Conservation (phyloP, 2,113 vertebrate genomes). For the Cinclus mexicanus region DNA sequence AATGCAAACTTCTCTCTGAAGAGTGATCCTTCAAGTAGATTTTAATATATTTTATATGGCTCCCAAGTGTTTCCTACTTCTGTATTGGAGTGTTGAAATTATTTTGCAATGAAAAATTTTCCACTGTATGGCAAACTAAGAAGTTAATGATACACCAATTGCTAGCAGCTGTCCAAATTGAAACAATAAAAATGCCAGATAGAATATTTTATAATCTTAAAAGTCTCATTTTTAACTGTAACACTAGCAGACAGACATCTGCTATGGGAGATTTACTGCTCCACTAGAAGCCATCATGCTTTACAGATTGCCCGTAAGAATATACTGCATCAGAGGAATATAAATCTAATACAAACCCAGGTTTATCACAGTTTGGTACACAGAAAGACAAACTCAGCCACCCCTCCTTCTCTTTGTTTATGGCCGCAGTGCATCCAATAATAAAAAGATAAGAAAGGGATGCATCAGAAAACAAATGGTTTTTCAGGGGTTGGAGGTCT, state of each 20-base stretch:
- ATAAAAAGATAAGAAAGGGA: neutral
- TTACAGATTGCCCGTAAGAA: neutral
- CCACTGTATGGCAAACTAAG: neutral
- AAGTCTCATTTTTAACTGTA: neutral
- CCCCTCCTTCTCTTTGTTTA: neutral
- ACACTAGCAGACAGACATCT: neutral
- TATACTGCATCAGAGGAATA: neutral
- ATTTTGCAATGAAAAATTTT: neutral
- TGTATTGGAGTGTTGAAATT: neutral
- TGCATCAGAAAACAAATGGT: neutral
- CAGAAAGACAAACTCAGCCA: neutral
- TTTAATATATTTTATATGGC: neutral
- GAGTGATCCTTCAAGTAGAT: neutral
- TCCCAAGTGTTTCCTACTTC: slow-evolving; percentile 1
- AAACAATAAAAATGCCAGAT: neutral
- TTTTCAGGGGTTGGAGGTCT: neutral
- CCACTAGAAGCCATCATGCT: neutral
- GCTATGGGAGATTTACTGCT: neutral
- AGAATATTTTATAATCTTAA: neutral
- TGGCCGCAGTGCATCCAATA: neutral
- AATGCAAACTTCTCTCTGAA: neutral
- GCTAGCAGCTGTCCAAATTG: neutral
- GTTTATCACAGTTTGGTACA: neutral
- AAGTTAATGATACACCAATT: neutral
- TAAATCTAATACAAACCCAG: neutral